These are phyloP conservation scores for Orestias chungarensis DNA, from an alignment of 2,797 vertebrate species.

Conservation along the genomic window DNA sequence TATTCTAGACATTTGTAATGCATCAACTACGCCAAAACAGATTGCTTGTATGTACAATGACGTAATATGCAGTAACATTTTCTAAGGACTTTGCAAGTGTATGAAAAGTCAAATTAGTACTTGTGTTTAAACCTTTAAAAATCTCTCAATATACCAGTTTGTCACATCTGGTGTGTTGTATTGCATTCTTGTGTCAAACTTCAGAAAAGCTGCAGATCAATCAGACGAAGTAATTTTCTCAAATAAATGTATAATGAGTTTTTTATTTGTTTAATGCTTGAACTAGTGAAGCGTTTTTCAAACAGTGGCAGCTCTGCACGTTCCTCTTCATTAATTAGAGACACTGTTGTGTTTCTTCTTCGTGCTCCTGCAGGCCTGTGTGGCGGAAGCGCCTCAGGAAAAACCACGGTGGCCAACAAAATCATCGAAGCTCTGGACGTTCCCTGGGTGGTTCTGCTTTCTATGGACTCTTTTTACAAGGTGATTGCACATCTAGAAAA, in stretches of 20 bases:
- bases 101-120: neutral
- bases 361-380: conserved; percentile 80
- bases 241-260: neutral
- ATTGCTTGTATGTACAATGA: too few species aligned
- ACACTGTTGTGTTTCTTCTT: neutral
- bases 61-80: too few species aligned
- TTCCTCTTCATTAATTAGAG: neutral
- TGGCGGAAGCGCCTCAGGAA: conserved; percentile 90
- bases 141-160: neutral
- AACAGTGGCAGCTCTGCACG: neutral
- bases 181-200: neutral
- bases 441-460: conserved; percentile 92
- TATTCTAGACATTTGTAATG: too few species aligned
- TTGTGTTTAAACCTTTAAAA: neutral
- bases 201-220: neutral
- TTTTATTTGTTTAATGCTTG: neutral
- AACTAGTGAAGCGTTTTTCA: neutral
- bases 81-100: neutral
- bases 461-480: conserved; percentile 96
- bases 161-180: neutral
- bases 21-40: too few species aligned
- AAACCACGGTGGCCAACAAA: conserved; percentile 91
- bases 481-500: conserved; percentile 54
- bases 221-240: neutral
- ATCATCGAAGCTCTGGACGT: conserved; percentile 92